phyloP scores from a whole-genome alignment of 2,888 invertebrate genomes.

The Oscheius myriophilus region DNA sequence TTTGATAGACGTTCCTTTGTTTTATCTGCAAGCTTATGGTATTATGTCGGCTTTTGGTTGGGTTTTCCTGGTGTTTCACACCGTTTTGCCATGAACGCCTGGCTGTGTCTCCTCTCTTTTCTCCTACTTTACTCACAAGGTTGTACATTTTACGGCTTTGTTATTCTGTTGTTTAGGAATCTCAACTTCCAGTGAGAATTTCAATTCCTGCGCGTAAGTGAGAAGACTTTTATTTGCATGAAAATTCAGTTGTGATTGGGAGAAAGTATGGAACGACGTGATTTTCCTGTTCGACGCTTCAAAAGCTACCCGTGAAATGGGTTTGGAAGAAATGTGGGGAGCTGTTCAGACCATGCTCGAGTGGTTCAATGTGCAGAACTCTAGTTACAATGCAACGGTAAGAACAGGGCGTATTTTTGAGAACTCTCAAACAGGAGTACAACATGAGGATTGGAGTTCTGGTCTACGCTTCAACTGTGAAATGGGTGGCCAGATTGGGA shows the following conservation, averaged over 20 bases:
- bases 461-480: not conserved
- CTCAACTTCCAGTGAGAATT: too few relatives aligned
- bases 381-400: not conserved
- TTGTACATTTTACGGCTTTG: too few relatives aligned
- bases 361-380: constrained; percentile 18
- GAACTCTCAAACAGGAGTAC: not conserved
- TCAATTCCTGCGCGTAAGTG: too few relatives aligned
- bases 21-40: too few relatives aligned
- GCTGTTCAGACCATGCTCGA: constrained; percentile 4
- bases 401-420: not conserved
- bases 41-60: too few relatives aligned
- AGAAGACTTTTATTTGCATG: too few relatives aligned
- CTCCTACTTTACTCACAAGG: too few relatives aligned
- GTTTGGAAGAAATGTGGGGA: constrained; percentile 19
- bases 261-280: constrained; percentile 13
- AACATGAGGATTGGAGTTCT: constrained; percentile 16
- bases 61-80: too few relatives aligned
- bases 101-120: too few relatives aligned
- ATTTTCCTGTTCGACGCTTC: constrained; percentile 21
- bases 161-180: too few relatives aligned
- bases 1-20: too few relatives aligned
- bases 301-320: not conserved
- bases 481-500: constrained; percentile 5
- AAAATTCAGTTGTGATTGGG: not conserved
- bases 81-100: too few relatives aligned